Evolutionary conservation across 1,140 invertebrate species (phyloP), one percentile per base, ranked within the genome.

Genomic region (Muscidifurax raptorellus): DNA sequence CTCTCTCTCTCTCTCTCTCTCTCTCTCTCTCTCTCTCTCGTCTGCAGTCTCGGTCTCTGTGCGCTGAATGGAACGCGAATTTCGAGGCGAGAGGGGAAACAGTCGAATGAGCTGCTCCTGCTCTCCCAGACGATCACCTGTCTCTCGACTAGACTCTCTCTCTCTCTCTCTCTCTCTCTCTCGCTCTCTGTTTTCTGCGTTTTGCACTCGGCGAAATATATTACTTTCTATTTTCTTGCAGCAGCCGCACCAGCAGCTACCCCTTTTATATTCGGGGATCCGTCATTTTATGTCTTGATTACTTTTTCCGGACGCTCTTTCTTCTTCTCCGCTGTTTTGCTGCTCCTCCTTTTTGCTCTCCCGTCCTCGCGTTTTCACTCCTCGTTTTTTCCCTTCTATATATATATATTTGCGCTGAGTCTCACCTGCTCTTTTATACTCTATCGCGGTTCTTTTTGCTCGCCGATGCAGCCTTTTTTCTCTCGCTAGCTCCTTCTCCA

Each of bases 231-330:
- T 69, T 69, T 69, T 69, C 25, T 28, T 28, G 66, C 25, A 40
- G 36, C 36, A 40, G 32, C 32, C 0, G 32, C n/a, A n/a, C n/a
- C 32, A 36, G 36, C 36, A 59, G 52, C 52, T 59, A 59, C 10
- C 66, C 66, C 66, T 76, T 36, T 78, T 36, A 64, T 66, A 64
- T 78, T 64, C 59, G 13, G 28, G 7, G 22, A n/a, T 66, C 52
- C 59, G 22, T 78, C 52, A 28, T 66, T 66, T 66, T 78, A 32
- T 66, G 25, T 66, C 76, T 78, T 36, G 52, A 64, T 78, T 78
- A 66, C 47, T 66, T 78, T 78, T 40, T 47, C 52, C 52, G 12
- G 10, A 4, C 3, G 18, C 32, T 27, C 36, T 44, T 28, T 64
- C 40, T 47, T 22, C 32, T 22, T 66, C 40, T 40, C 32, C 27